A percentile compares a stretch with the other conserved stretches of the same genome.
Evolutionary conservation across 2,888 invertebrate species (phyloP).

Genomic region (Marronus borbonicus): DNA sequence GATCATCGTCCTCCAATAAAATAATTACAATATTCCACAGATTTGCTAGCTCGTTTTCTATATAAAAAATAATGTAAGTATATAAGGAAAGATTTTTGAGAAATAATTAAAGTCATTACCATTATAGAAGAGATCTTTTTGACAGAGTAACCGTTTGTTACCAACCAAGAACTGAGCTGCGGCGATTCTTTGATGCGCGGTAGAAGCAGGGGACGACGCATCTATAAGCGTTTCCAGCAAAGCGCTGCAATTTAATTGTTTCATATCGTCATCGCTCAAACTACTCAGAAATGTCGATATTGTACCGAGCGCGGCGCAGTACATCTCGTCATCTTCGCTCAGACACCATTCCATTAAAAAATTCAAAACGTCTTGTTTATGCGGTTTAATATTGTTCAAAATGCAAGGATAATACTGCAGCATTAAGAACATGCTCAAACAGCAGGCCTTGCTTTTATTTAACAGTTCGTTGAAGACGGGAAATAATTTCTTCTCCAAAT

Average conservation of each 20-base stretch:
- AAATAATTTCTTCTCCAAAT: slow-evolving; percentile 36
- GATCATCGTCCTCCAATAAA: slow-evolving; percentile 74
- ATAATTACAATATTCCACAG: slow-evolving; percentile 70
- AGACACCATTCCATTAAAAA: slow-evolving; percentile 61
- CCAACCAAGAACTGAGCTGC: slow-evolving; percentile 60
- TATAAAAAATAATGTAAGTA: slow-evolving; percentile 4
- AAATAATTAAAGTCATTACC: slow-evolving; percentile 21
- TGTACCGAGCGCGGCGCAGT: slow-evolving; percentile 62
- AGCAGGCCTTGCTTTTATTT: slow-evolving; percentile 46
- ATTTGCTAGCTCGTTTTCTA: slow-evolving; percentile 43
- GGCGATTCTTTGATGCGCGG: slow-evolving; percentile 61
- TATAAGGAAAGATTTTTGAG: background rate
- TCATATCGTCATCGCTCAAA: slow-evolving; percentile 57
- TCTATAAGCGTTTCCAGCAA: slow-evolving; percentile 60
- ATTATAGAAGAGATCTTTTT: slow-evolving; percentile 35
- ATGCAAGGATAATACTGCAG: slow-evolving; percentile 64
- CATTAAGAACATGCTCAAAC: slow-evolving; percentile 60
- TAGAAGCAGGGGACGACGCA: slow-evolving; percentile 61
- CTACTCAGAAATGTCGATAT: slow-evolving; percentile 62
- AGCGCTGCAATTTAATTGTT: slow-evolving; percentile 52
- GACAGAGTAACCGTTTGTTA: slow-evolving; percentile 55
- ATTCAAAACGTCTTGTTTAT: slow-evolving; percentile 62
- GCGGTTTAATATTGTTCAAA: slow-evolving; percentile 59
- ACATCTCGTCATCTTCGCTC: slow-evolving; percentile 63
- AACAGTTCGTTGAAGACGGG: slow-evolving; percentile 36